phyloP scores from a whole-genome alignment of 2,888 invertebrate genomes.

The Metopia argyrocephala region DNA sequence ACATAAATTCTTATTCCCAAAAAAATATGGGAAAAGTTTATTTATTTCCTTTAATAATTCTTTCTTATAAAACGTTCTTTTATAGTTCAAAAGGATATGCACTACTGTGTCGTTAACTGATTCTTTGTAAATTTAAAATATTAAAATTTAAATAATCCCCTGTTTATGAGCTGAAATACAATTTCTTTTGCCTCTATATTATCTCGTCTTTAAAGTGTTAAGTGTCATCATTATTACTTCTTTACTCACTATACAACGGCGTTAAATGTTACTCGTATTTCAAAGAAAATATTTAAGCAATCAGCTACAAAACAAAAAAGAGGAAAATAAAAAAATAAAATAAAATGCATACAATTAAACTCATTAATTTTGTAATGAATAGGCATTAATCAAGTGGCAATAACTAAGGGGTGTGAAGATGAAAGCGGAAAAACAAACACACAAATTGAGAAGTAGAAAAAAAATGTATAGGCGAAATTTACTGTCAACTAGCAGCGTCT shows the following conservation, averaged over 20 bases:
- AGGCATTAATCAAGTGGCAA: conserved; percentile 57
- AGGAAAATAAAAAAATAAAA: background rate
- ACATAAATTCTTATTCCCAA: no score
- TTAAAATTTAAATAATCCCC: no score
- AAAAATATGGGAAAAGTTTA: no score
- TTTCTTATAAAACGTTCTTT: no score
- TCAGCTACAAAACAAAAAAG: background rate
- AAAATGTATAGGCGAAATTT: background rate
- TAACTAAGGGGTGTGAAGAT: conserved; percentile 13
- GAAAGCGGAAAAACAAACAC: conserved; percentile 2
- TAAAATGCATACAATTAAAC: conserved; percentile 55
- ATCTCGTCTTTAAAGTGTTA: background rate
- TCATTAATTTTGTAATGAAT: conserved; percentile 57
- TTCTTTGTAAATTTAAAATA: background rate
- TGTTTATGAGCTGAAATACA: no score
- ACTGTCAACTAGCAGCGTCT: no score
- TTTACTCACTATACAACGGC: background rate
- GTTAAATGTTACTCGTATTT: conserved; percentile 21
- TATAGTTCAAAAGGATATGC: no score
- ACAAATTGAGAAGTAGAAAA: background rate
- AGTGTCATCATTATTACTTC: background rate
- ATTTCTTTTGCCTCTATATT: no score
- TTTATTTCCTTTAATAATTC: no score
- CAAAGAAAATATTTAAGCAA: conserved; percentile 21
- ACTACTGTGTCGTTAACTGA: no score